Percentiles rank a stretch among this genome's conserved stretches.
Conservation (phyloP, 1,140 invertebrate genomes). For the Caenorhabditis elegans region DNA sequence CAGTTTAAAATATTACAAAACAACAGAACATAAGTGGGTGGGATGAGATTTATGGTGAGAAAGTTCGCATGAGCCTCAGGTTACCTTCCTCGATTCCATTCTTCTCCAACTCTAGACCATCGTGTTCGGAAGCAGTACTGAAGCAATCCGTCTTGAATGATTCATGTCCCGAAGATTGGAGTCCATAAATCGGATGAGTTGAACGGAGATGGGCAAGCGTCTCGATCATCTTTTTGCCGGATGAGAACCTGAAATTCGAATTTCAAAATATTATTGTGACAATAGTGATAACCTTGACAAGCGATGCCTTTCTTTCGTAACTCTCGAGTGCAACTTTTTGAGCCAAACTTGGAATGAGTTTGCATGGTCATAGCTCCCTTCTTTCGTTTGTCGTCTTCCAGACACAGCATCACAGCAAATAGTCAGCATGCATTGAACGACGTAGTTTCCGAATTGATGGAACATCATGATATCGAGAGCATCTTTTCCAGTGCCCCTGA, state of each 20-base stretch:
- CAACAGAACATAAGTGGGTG: not conserved
- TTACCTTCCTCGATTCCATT: not conserved
- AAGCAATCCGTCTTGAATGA: not conserved
- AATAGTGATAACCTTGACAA: not conserved
- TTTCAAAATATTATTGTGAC: not conserved
- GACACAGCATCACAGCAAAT: constrained; percentile 21
- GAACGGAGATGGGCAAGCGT: not conserved
- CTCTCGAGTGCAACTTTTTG: not conserved
- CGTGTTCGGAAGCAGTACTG: not conserved
- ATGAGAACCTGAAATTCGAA: not conserved
- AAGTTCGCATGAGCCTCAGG: not conserved
- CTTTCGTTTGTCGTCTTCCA: not conserved
- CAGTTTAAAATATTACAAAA: not conserved
- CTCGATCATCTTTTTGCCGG: not conserved
- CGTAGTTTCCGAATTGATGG: constrained; percentile 57
- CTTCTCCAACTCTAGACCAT: not conserved
- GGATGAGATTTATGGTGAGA: not conserved
- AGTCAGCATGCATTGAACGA: constrained; percentile 49
- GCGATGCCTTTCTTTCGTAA: not conserved
- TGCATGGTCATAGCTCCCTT: not conserved
- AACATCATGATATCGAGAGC: constrained; percentile 54
- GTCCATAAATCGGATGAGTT: not conserved
- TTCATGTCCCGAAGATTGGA: not conserved
- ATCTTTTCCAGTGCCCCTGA: constrained; percentile 45
- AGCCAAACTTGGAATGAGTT: not conserved